These are phyloP conservation scores for Drosophila niveifrons DNA, from an alignment of 2,888 invertebrate genomes.

Conservation along the genomic window DNA sequence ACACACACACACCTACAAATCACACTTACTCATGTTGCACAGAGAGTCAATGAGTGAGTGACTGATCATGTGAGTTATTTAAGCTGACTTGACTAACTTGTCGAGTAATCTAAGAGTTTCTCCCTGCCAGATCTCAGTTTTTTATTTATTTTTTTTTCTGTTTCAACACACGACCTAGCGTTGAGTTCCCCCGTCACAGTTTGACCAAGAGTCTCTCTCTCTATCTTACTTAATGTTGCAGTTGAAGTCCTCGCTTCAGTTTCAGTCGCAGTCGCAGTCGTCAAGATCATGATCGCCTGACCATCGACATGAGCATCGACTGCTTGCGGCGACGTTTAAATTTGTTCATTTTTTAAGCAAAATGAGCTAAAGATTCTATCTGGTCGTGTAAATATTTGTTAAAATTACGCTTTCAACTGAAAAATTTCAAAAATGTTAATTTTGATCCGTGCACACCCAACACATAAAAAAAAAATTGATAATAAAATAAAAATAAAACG, in stretches of 20 bases:
- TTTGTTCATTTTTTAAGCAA: constrained; percentile 69
- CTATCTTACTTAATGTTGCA: not conserved
- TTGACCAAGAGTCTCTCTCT: too few relatives aligned
- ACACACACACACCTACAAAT: not conserved
- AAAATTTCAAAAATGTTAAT: constrained; percentile 54
- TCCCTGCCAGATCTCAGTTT: constrained; percentile 9
- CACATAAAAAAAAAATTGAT: not conserved
- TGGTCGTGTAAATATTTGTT: constrained; percentile 76
- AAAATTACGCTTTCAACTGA: constrained; percentile 78
- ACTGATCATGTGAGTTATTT: constrained; percentile 2
- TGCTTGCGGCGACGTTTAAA: constrained; percentile 77
- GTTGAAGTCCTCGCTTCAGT: constrained; percentile 7
- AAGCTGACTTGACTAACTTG: constrained; percentile 51
- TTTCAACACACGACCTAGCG: not conserved
- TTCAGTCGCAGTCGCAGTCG: constrained; percentile 27
- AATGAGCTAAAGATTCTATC: constrained; percentile 74
- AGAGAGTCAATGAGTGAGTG: not conserved
- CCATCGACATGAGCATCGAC: constrained; percentile 71
- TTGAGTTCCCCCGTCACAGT: not conserved
- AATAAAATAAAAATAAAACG: not conserved
- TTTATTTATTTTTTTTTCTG: not conserved
- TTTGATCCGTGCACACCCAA: not conserved
- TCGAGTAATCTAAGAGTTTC: constrained; percentile 53
- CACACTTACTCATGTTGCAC: not conserved
- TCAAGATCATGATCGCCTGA: constrained; percentile 65